Evolutionary conservation across 2,888 invertebrate genomes (phyloP), one percentile per base, ranked within the genome.

Genomic region (Synergus laeviventris): DNA sequence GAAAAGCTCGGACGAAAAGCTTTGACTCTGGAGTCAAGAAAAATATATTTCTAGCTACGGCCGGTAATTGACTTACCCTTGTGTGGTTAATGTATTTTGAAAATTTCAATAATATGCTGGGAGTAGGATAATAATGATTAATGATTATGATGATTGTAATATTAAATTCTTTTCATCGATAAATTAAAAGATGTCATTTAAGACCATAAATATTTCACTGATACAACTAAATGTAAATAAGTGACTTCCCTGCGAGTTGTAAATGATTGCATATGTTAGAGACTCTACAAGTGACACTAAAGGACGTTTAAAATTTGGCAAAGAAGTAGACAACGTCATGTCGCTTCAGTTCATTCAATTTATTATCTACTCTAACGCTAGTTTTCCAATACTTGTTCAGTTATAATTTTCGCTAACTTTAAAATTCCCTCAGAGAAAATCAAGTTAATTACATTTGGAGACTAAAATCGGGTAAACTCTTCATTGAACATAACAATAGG

Each of bases 11-110:
- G 11, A n/a, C n/a, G 16, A 18, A 66, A 66, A 45, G 45, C 31
- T 9, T 7, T 11, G 18, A 31, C 31, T 9, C 18, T 11, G 39
- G 21, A 45, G n/a, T 24, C 4, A 56, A 24, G 24, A 14, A 14
- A 24, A 59, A 24, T 24, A 14, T 42, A 12, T 14, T 59, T 24
- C 5, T 14, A 49, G 16, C 49, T 36, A 9, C 70, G 45, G 49
- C n/a, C 49, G 70, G 70, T 70, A 70, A 74, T 16, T 12, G 36
- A 9, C 38, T 64, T 60, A 60, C 31, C 59, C 9, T 60, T 59
- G 11, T 21, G 36, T 49, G 73, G 54, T 73, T 73, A 54, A 24
- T 59, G 12, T 2, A 59, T 59, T 11, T 4, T 7, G 5, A 7
- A 2, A 12, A 18, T 1, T 56, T 54, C 2, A 16, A 31, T 31